Evolutionary conservation across 2,888 invertebrate species (phyloP).

Genomic region (Dysmachus trigonus): DNA sequence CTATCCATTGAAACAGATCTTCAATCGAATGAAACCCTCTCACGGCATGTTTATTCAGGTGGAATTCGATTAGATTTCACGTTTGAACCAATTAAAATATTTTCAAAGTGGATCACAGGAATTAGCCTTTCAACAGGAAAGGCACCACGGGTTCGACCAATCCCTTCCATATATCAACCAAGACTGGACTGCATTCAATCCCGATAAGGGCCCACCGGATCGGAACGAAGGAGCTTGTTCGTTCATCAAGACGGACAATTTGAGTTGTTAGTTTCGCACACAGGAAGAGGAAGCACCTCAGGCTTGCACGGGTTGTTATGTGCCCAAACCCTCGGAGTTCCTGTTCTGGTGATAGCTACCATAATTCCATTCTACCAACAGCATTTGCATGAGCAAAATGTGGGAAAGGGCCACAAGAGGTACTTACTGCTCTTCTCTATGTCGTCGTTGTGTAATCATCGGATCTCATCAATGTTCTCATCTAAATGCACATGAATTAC

Average conservation of each 20-base stretch:
- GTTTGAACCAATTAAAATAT: background rate
- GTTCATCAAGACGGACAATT: background rate
- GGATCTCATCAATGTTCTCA: conserved; percentile 20
- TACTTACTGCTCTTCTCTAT: background rate
- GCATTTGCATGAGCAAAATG: background rate
- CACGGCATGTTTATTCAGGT: background rate
- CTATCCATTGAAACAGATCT: background rate
- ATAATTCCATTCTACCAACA: background rate
- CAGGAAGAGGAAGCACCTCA: background rate
- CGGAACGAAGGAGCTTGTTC: background rate
- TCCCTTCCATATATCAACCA: background rate
- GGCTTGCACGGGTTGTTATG: background rate
- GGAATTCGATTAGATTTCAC: background rate
- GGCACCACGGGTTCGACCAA: background rate
- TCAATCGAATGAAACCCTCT: background rate
- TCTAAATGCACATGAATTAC: conserved; percentile 28
- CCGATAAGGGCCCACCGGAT: background rate
- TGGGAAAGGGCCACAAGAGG: background rate
- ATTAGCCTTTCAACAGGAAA: background rate
- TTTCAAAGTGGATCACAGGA: background rate
- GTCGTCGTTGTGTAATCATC: background rate
- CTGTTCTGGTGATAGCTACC: background rate
- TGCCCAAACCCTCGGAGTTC: background rate
- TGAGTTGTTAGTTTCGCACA: background rate
- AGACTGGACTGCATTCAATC: background rate